Evolutionary conservation across 2,888 invertebrate genomes (phyloP), one percentile per base, ranked within the genome.

Genomic region (Drosophila emarginata): DNA sequence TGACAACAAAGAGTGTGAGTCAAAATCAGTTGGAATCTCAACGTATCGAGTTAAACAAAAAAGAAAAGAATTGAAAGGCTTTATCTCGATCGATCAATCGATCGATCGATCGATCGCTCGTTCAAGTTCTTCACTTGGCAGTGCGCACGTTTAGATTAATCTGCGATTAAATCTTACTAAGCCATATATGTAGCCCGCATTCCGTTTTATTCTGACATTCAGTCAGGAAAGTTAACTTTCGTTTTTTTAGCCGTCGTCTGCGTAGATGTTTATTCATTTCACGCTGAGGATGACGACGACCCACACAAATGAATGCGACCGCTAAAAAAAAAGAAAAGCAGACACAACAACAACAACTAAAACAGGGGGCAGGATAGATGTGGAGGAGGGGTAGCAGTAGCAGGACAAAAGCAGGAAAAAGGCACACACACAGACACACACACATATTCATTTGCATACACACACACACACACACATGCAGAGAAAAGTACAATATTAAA

Each of bases 401-500:
- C 18, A 14, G 36, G 15, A 54, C 62, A 62, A 66, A 67, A 77
- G 64, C 79, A 59, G 51, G 62, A 69, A 78, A 74, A 66, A 65
- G 50, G 63, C 73, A 67, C 78, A 61, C 69, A 80, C 53, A 57
- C 57, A 67, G 64, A 64, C 76, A 64, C 64, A 61, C 36, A 36
- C 58, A 50, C 57, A 63, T 12, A 5, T 23, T 32, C 32, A 32
- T 32, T 32, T 32, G 9, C 32, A 32, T 32, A 32, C 6, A 45
- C 62, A 57, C 57, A 39, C 59, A 21, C 50, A 39, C 23, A 53
- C 63, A 52, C 51, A 50, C 50, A 50, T 11, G 52, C 40, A 37
- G 61, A 39, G 26, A 64, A 54, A 52, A 60, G 58, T 59, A 68
- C 68, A 72, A 86, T 89, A 90, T 89, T 90, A 90, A 90, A 90